Conservation (phyloP, 2,888 invertebrate genomes). For the Tetanocera ferruginea region DNA sequence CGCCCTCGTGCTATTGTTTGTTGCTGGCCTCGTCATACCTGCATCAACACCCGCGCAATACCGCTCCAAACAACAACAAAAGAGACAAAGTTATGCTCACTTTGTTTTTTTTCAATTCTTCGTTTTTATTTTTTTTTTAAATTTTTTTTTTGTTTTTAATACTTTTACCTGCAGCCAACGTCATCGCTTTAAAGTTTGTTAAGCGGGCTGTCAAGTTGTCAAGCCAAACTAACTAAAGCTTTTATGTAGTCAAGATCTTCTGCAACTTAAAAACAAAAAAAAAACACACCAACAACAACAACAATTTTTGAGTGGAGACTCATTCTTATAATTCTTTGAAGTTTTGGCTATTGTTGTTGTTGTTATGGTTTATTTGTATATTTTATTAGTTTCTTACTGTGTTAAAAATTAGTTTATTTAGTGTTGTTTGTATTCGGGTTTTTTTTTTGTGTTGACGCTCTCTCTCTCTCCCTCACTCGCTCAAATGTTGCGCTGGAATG, state of each 20-base stretch:
- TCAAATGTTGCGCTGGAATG: background rate
- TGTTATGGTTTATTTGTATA: background rate
- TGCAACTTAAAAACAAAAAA: no score
- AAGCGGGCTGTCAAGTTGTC: slow-evolving; percentile 21
- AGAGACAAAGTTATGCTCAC: no score
- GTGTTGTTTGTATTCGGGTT: background rate
- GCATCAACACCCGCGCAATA: no score
- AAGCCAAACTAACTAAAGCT: background rate
- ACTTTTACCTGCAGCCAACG: slow-evolving; percentile 11
- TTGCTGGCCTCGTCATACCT: no score
- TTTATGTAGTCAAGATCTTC: background rate
- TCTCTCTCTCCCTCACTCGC: background rate
- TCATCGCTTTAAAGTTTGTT: slow-evolving; percentile 1
- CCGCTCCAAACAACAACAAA: no score
- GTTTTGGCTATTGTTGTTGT: background rate
- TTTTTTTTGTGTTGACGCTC: background rate
- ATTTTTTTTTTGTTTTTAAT: background rate
- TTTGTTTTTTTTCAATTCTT: no score
- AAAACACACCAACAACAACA: background rate
- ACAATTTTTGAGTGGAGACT: background rate
- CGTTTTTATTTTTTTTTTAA: no score
- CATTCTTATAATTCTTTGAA: background rate
- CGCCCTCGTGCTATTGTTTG: slow-evolving; percentile 15
- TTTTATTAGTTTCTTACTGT: background rate
- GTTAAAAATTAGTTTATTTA: slow-evolving; percentile 4